Percentiles rank a stretch among this genome's conserved stretches.
These are phyloP conservation scores for Agrilus cyanescens DNA, from an alignment of 2,888 invertebrate species.

Conservation along the genomic window DNA sequence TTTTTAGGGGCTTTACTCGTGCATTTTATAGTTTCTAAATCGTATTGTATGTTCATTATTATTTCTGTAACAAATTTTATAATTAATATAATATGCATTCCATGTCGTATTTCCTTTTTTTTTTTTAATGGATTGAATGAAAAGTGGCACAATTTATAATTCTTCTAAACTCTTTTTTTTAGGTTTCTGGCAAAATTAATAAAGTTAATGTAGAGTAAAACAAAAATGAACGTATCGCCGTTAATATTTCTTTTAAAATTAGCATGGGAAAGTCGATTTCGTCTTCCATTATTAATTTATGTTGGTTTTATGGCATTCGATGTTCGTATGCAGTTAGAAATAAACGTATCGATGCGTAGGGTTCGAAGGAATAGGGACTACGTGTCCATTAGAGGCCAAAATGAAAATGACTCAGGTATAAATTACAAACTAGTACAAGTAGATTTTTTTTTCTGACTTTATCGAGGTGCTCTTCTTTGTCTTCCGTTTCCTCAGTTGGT, in stretches of 20 bases:
- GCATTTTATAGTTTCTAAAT: neutral
- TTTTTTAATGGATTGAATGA: too few species aligned
- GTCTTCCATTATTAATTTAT: conserved; percentile 54
- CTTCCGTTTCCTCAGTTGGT: neutral
- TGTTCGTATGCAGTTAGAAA: conserved; percentile 54
- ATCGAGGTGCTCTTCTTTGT: neutral
- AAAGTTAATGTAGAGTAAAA: neutral
- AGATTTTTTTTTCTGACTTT: neutral
- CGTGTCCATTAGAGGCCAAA: neutral
- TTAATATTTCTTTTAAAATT: conserved; percentile 57
- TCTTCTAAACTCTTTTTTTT: too few species aligned
- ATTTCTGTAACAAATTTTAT: neutral
- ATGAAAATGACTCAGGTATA: neutral
- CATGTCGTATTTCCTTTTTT: too few species aligned
- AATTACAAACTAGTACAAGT: neutral
- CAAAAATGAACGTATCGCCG: conserved; percentile 13
- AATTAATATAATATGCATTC: too few species aligned
- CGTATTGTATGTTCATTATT: neutral
- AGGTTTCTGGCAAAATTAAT: too few species aligned
- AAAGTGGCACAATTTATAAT: too few species aligned
- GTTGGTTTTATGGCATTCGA: conserved; percentile 55
- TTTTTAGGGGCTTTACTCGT: neutral
- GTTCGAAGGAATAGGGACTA: conserved; percentile 18
- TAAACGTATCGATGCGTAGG: conserved; percentile 43
- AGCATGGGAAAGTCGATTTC: conserved; percentile 58